These are phyloP conservation scores for Agriopis aurantiaria DNA, from an alignment of 2,888 invertebrate species.

Conservation along the genomic window DNA sequence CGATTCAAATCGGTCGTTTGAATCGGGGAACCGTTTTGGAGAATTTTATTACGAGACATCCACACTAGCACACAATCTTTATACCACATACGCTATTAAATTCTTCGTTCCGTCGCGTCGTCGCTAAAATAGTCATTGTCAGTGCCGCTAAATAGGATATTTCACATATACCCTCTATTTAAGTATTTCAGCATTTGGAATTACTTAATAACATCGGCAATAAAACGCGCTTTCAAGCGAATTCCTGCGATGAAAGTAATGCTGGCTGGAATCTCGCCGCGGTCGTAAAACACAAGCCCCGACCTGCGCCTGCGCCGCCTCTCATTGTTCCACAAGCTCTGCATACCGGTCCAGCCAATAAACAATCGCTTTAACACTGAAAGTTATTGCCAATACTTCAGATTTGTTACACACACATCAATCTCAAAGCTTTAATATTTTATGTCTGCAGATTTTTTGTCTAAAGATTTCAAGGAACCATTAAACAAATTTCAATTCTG, in stretches of 20 bases:
- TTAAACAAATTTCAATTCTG: slow-evolving; percentile 42
- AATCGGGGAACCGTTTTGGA: no score
- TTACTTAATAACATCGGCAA: slow-evolving; percentile 44
- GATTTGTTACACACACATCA: slow-evolving; percentile 35
- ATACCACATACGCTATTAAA: no score
- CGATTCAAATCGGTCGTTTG: no score
- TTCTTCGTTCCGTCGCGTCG: no score
- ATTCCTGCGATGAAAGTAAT: slow-evolving; percentile 74
- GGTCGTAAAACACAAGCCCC: slow-evolving; percentile 68
- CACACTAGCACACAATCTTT: no score
- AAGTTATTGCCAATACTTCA: slow-evolving; percentile 35
- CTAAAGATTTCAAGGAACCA: slow-evolving; percentile 37
- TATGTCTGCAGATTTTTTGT: slow-evolving; percentile 36
- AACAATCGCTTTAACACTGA: slow-evolving; percentile 47
- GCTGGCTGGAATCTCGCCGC: slow-evolving; percentile 65
- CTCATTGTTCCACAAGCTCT: slow-evolving; percentile 75
- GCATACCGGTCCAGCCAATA: slow-evolving; percentile 66
- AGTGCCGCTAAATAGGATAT: no score
- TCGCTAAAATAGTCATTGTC: background rate
- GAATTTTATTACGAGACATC: no score
- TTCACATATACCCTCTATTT: background rate
- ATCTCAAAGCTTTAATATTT: slow-evolving; percentile 31
- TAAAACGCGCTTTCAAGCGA: slow-evolving; percentile 65
- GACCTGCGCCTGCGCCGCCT: slow-evolving; percentile 66
- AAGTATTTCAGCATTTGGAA: slow-evolving; percentile 15